Conservation (phyloP, 2,797 vertebrate genomes). For the Anas bahamensis region DNA sequence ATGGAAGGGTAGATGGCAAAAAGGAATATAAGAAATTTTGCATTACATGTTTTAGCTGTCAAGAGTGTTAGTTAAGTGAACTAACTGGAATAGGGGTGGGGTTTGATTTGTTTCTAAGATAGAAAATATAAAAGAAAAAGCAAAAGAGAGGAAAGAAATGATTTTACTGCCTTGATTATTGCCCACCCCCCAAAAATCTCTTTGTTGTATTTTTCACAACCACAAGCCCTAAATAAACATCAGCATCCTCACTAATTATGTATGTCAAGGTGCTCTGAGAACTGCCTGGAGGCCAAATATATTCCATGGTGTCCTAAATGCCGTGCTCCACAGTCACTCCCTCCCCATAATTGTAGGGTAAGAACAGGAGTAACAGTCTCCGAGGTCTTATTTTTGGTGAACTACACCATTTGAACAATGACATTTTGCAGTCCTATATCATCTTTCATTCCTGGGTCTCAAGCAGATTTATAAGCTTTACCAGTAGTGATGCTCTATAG, state of each 20-base stretch:
- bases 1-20: neutral
- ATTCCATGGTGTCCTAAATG: neutral
- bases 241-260: slow-evolving; percentile 37
- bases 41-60: neutral
- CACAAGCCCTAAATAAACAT: slow-evolving; percentile 22
- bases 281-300: slow-evolving; percentile 20
- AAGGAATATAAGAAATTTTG: neutral
- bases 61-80: neutral
- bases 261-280: slow-evolving; percentile 46
- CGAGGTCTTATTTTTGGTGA: slow-evolving; percentile 54
- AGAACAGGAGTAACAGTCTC: neutral
- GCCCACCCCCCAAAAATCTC: neutral
- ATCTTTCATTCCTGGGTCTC: neutral
- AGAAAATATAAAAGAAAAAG: neutral
- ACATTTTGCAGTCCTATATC: neutral
- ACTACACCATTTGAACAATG: neutral
- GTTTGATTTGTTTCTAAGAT: neutral
- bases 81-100: neutral
- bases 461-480: slow-evolving; percentile 6
- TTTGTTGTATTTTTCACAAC: slow-evolving; percentile 45
- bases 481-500: neutral
- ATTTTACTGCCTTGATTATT: neutral
- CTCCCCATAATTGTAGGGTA: slow-evolving; percentile 44
- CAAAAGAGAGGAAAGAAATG: neutral
- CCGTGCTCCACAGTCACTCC: neutral